These are phyloP conservation scores for Drosophila niveifrons DNA, from an alignment of 2,888 invertebrate genomes.

Conservation along the genomic window DNA sequence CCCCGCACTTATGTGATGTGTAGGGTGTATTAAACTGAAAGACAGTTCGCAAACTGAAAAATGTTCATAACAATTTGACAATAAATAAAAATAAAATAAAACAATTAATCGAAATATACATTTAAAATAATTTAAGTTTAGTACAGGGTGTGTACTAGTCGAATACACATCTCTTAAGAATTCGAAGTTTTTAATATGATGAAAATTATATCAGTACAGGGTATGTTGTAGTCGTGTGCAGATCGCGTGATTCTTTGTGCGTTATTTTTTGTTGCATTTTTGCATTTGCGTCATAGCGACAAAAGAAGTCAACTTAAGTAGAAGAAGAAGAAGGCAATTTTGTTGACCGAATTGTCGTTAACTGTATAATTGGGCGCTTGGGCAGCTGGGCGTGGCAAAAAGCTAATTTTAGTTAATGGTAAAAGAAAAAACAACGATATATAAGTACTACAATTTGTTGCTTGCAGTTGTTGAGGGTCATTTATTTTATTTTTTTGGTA, in stretches of 20 bases:
- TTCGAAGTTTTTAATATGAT: too few species aligned
- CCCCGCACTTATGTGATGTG: neutral
- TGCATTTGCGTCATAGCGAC: constrained; percentile 49
- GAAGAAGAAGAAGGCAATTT: constrained; percentile 15
- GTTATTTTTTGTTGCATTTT: constrained; percentile 38
- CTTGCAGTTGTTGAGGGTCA: constrained; percentile 10
- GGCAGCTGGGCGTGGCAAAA: constrained; percentile 33
- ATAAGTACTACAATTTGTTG: constrained; percentile 12
- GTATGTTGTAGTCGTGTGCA: neutral
- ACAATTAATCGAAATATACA: neutral
- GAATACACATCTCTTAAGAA: neutral
- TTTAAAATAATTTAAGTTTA: neutral
- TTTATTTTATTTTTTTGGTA: neutral
- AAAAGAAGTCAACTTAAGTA: neutral
- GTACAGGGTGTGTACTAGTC: neutral
- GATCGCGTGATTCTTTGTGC: neutral
- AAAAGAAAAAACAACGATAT: neutral
- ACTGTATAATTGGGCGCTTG: constrained; percentile 23
- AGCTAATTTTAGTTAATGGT: constrained; percentile 23
- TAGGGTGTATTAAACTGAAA: neutral
- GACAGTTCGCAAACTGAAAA: neutral
- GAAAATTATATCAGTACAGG: neutral
- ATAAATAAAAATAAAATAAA: neutral
- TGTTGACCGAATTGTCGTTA: constrained; percentile 26
- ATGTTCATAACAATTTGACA: neutral